A percentile compares a stretch with the other conserved stretches of the same genome.
Conservation (phyloP, 2,888 invertebrate genomes). For the Andrena chrysosceles region DNA sequence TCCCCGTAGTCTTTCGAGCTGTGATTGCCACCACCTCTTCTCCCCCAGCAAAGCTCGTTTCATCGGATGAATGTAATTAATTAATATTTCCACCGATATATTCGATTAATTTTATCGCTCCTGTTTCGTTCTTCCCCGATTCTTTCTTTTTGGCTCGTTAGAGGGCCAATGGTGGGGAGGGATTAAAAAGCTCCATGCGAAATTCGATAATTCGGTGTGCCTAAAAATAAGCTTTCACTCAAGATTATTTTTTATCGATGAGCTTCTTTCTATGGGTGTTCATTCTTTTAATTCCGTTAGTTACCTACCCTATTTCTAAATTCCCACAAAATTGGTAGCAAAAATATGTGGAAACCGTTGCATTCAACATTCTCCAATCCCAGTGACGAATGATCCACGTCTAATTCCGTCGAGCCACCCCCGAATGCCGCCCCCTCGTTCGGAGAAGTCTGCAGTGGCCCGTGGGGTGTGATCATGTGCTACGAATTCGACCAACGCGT, state of each 20-base stretch:
- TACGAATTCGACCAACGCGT: constrained; percentile 58
- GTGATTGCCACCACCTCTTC: constrained; percentile 34
- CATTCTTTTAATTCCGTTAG: too few species aligned
- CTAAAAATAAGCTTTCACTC: too few species aligned
- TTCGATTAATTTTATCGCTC: constrained; percentile 52
- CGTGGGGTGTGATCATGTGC: constrained; percentile 39
- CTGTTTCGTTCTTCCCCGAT: constrained; percentile 11
- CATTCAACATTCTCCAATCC: background rate
- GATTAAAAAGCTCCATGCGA: background rate
- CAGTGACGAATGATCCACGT: constrained; percentile 5
- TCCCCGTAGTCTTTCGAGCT: constrained; percentile 40
- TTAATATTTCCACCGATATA: constrained; percentile 52
- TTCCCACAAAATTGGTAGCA: too few species aligned
- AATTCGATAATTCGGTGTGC: background rate
- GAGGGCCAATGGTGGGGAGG: background rate
- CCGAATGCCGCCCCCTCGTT: constrained; percentile 6
- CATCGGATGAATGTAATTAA: constrained; percentile 54
- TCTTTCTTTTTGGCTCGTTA: background rate
- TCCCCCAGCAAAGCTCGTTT: constrained; percentile 31
- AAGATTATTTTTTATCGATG: too few species aligned
- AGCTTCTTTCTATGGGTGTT: too few species aligned
- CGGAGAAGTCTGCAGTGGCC: constrained; percentile 17
- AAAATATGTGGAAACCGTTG: background rate
- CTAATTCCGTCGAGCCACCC: constrained; percentile 7
- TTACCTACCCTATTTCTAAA: too few species aligned